phyloP scores from a whole-genome alignment of 2,113 vertebrate species.

The Pholis gunnellus region DNA sequence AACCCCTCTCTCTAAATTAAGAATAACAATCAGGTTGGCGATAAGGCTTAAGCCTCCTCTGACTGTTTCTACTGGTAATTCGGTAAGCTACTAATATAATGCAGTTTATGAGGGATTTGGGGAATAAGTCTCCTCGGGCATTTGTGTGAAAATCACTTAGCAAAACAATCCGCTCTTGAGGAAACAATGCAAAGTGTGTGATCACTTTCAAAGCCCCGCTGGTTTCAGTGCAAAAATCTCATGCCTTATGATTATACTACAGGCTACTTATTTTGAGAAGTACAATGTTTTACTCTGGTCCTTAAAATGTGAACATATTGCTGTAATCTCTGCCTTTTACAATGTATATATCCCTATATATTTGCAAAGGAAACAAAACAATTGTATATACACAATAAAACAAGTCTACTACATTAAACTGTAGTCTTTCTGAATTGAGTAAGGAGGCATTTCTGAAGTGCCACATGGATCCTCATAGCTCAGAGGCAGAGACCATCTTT shows the following conservation, averaged over 20 bases:
- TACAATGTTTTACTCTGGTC: background rate
- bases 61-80: constrained; percentile 39
- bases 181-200: constrained; percentile 41
- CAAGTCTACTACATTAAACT: background rate
- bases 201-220: constrained; percentile 39
- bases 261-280: background rate
- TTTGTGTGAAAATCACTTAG: constrained; percentile 64
- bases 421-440: background rate
- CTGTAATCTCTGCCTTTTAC: background rate
- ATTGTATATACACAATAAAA: background rate
- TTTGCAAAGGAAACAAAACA: background rate
- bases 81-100: constrained; percentile 55
- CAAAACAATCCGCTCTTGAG: constrained; percentile 41
- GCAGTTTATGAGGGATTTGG: constrained; percentile 45
- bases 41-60: constrained; percentile 41
- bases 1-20: constrained; percentile 58
- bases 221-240: background rate
- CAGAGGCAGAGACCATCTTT: background rate
- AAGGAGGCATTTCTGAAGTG: background rate
- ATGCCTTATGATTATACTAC: background rate
- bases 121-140: constrained; percentile 47
- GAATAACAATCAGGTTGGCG: constrained; percentile 48
- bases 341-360: background rate
- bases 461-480: background rate
- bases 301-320: background rate